These are phyloP conservation scores for Champsocephalus esox DNA, from an alignment of 2,797 vertebrate species.

Conservation along the genomic window DNA sequence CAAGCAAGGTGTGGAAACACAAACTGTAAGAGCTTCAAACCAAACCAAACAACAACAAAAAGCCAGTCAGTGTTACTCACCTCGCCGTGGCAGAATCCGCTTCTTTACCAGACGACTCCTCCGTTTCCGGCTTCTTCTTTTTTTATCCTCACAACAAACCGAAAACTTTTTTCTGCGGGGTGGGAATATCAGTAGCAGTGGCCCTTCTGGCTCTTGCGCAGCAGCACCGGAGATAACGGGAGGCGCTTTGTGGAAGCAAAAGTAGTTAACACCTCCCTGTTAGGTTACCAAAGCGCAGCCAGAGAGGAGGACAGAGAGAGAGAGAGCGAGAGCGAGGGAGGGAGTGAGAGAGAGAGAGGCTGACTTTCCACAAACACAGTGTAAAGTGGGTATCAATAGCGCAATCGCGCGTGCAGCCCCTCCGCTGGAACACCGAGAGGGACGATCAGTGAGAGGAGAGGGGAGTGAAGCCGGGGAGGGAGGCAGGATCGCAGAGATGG, in stretches of 20 bases:
- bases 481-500: constrained; percentile 68
- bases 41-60: constrained; percentile 37
- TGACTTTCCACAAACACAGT: constrained; percentile 64
- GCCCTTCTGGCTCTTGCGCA: constrained; percentile 60
- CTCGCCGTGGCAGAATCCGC: constrained; percentile 63
- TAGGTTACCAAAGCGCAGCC: constrained; percentile 70
- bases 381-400: constrained; percentile 75
- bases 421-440: constrained; percentile 69
- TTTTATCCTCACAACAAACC: constrained; percentile 80
- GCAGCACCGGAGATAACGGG: constrained; percentile 79
- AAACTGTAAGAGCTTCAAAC: constrained; percentile 56
- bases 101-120: constrained; percentile 57
- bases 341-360: constrained; percentile 33
- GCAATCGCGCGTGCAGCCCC: constrained; percentile 64
- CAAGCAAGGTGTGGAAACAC: constrained; percentile 30
- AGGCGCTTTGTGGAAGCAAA: constrained; percentile 79
- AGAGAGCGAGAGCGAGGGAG: constrained; percentile 7
- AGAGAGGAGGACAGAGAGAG: constrained; percentile 44
- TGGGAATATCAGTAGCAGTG: constrained; percentile 53
- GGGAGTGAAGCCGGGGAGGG: constrained; percentile 64
- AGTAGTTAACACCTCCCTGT: constrained; percentile 86
- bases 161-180: constrained; percentile 75
- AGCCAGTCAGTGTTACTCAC: constrained; percentile 64
- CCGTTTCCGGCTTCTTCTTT: constrained; percentile 61
- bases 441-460: constrained; percentile 65